Evolutionary conservation across 2,888 invertebrate species (phyloP), one percentile per base, ranked within the genome.

Genomic region (Hyles lineata): DNA sequence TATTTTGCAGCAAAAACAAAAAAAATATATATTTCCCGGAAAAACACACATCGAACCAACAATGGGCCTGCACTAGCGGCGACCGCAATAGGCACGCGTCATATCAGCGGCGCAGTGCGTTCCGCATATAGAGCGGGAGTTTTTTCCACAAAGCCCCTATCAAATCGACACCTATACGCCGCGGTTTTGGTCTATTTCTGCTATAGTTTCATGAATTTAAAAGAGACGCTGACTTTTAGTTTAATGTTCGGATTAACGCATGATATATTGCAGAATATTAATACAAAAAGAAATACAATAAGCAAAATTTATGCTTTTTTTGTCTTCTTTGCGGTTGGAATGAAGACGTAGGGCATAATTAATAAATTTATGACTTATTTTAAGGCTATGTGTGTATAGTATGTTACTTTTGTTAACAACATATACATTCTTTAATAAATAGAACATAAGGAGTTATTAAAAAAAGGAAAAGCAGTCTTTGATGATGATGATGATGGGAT

Each of bases 91-190:
- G 77, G 83, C 87, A 85, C 84, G 86, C 87, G 81, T 84, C 83
- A 80, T 81, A 83, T 85, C 83, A 80, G 80, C 82, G 83, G 73
- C 82, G 80, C 80, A 80, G 79, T 84, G 85, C 83, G 86, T 83
- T 82, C 77, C 83, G 86, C 85, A 87, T 87, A 87, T 84, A 85
- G 82, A 87, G 82, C 84, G 85, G 74, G 77, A 80, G 78, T 82
- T 82, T 88, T 87, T 88, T 87, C 84, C 83, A 84, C 86, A 89
- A 89, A 87, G 84, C 83, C 82, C 83, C 83, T 80, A 83, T 84
- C 83, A 83, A 84, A 85, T 85, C 83, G 83, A 84, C 85, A 85
- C 85, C 84, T 82, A 83, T 79, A 81, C 79, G 76, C 72, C 70
- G 74, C 77, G 80, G 75, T 77, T 80, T 79, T 77, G 74, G 73